Conservation (phyloP, 2,113 vertebrate genomes). For the Nerophis ophidion region DNA sequence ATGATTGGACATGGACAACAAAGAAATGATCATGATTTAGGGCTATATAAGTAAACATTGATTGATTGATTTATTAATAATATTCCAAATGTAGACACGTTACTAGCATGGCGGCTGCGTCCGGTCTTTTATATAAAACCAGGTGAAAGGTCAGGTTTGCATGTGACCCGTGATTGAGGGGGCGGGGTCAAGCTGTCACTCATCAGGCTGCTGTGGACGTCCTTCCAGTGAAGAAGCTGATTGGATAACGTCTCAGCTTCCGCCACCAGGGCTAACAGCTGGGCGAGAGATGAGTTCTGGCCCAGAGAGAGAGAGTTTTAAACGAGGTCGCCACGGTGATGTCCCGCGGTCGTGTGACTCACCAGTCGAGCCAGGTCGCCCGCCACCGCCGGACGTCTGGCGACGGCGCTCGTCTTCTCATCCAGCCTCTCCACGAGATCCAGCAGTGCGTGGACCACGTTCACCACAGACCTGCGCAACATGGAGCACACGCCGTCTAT, state of each 20-base stretch:
- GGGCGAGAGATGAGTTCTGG: constrained; percentile 71
- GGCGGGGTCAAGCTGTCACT: constrained; percentile 1
- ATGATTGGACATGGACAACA: too few relatives aligned
- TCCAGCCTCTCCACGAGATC: constrained; percentile 82
- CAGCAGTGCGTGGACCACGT: constrained; percentile 73
- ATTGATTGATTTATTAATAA: too few relatives aligned
- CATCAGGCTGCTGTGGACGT: constrained; percentile 40
- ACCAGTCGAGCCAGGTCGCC: constrained; percentile 74
- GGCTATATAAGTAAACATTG: too few relatives aligned
- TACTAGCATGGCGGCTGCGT: too few relatives aligned
- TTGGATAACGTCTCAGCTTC: constrained; percentile 74
- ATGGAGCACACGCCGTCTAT: too few relatives aligned
- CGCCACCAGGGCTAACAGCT: constrained; percentile 66
- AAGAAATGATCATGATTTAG: too few relatives aligned
- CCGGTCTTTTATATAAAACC: too few relatives aligned
- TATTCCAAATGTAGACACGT: too few relatives aligned
- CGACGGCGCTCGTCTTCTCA: constrained; percentile 70
- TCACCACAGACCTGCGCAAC: constrained; percentile 1
- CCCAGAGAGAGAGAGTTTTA: neutral
- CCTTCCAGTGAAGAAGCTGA: constrained; percentile 75
- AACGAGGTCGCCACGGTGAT: too few relatives aligned
- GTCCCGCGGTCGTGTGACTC: constrained; percentile 40
- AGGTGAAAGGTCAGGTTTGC: too few relatives aligned
- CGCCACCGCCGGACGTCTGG: constrained; percentile 57
- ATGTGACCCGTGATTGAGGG: too few relatives aligned